These are phyloP conservation scores for Sisor rabdophorus DNA, from an alignment of 2,113 vertebrate species.

Conservation along the genomic window DNA sequence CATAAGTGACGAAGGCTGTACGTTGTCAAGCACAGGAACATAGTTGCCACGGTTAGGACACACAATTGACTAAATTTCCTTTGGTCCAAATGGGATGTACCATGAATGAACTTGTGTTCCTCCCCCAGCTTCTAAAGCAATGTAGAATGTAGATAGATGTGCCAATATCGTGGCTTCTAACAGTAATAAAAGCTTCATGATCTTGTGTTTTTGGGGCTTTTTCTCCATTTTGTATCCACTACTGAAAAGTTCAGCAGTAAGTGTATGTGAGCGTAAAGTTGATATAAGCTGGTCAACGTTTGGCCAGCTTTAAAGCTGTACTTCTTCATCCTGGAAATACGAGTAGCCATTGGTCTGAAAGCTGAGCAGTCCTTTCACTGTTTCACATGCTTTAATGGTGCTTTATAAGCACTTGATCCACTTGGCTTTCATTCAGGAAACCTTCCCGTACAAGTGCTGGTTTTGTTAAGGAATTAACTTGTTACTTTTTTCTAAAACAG, in stretches of 20 bases:
- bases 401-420: conserved; percentile 24
- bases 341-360: conserved; percentile 38
- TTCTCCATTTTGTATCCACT: neutral
- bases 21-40: too few species aligned
- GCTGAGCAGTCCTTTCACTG: neutral
- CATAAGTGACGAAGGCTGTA: too few species aligned
- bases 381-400: conserved; percentile 32
- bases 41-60: too few species aligned
- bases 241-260: neutral
- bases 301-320: conserved; percentile 27
- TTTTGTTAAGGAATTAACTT: conserved; percentile 13
- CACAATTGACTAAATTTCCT: too few species aligned
- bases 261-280: neutral
- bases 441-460: conserved; percentile 8
- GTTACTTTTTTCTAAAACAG: neutral
- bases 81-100: too few species aligned
- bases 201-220: neutral
- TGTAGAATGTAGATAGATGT: too few species aligned
- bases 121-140: too few species aligned
- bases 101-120: too few species aligned
- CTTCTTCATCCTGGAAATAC: conserved; percentile 19
- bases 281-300: conserved; percentile 20
- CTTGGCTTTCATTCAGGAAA: conserved; percentile 25
- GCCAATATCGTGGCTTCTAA: too few species aligned
- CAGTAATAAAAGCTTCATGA: too few species aligned